These are phyloP conservation scores for Tetramorium parvispinum DNA, from an alignment of 1,140 invertebrate genomes.

Conservation along the genomic window DNA sequence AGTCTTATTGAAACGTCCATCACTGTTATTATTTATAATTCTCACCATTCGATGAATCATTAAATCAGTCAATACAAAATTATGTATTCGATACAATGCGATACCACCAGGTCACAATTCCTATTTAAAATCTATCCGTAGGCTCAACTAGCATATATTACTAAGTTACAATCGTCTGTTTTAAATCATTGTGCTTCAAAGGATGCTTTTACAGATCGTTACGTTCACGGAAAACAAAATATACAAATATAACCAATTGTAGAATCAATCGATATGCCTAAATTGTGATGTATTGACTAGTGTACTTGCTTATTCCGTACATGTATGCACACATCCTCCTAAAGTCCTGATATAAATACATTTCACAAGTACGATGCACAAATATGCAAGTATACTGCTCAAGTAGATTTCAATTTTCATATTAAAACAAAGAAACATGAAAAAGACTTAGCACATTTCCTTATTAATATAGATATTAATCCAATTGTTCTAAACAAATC, in stretches of 20 bases:
- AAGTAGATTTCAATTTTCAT: background rate
- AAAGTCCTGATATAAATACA: conserved; percentile 2
- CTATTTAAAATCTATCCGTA: conserved; percentile 61
- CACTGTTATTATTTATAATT: conserved; percentile 38
- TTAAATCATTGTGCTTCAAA: conserved; percentile 28
- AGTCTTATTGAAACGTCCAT: conserved; percentile 69
- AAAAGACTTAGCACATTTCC: background rate
- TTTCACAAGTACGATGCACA: background rate
- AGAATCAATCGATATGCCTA: conserved; percentile 48
- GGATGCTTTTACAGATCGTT: background rate
- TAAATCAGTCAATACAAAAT: conserved; percentile 52
- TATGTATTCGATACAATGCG: conserved; percentile 48
- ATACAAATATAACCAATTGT: background rate
- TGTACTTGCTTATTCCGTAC: conserved; percentile 30
- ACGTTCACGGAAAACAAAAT: background rate
- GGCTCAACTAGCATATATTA: conserved; percentile 46
- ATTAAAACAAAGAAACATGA: background rate
- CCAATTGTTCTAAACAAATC: background rate
- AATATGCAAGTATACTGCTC: background rate
- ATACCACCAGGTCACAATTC: conserved; percentile 34
- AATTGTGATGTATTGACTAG: conserved; percentile 61
- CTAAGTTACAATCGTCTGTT: conserved; percentile 37
- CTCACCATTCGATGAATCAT: conserved; percentile 53
- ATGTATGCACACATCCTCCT: conserved; percentile 15
- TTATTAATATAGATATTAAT: background rate